Evolutionary conservation across 64 coral and sea anemone genomes (phyloP).

Genomic region (Stichodactyla mertensii): DNA sequence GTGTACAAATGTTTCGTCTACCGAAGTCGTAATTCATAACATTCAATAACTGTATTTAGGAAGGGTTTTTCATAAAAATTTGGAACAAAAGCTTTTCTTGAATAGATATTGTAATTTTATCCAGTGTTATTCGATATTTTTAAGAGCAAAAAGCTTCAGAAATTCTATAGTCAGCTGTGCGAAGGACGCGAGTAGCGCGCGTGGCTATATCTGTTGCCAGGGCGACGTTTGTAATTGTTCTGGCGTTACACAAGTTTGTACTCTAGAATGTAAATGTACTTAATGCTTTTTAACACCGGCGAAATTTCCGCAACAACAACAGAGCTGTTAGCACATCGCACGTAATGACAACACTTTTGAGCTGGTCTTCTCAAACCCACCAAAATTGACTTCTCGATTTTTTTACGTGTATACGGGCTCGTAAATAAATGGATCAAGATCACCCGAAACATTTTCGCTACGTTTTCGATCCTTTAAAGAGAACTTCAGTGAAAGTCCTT

Average conservation of each 20-base stretch:
- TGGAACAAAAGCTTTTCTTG: too few relatives aligned
- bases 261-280: not conserved
- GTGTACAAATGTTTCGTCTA: too few relatives aligned
- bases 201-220: not conserved
- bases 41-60: too few relatives aligned
- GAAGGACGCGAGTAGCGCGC: not conserved
- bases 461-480: conserved; percentile 37
- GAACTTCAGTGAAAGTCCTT: conserved; percentile 61
- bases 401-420: not conserved
- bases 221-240: conserved; percentile 6
- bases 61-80: too few relatives aligned
- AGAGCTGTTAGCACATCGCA: not conserved
- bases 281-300: not conserved
- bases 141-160: too few relatives aligned
- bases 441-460: conserved; percentile 15
- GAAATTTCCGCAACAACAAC: not conserved
- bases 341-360: not conserved
- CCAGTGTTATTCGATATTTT: too few relatives aligned
- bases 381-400: not conserved
- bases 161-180: too few relatives aligned
- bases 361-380: not conserved
- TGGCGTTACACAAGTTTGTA: conserved; percentile 5
- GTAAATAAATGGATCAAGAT: not conserved
- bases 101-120: too few relatives aligned
- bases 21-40: too few relatives aligned